These are phyloP conservation scores for Diadumene lineata DNA, from an alignment of 92 coral and sea anemone genomes.

Conservation along the genomic window DNA sequence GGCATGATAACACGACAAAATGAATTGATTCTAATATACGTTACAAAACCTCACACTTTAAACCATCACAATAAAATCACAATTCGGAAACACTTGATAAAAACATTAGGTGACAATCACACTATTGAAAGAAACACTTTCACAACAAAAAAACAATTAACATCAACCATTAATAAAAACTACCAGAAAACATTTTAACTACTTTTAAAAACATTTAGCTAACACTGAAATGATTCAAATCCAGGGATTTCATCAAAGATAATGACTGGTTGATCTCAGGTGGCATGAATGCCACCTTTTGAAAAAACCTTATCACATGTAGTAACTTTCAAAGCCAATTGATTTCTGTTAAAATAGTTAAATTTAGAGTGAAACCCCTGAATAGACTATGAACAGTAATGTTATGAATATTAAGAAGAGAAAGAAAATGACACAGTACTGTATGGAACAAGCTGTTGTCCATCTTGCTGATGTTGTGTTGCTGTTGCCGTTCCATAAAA, in stretches of 20 bases:
- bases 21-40: no score
- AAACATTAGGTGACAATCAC: no score
- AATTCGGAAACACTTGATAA: no score
- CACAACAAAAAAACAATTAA: no score
- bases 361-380: not conserved
- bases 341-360: not conserved
- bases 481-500: slow-evolving; percentile 84
- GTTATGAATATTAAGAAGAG: not conserved
- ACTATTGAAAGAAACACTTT: no score
- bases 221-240: not conserved
- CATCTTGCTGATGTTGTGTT: slow-evolving; percentile 72
- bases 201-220: not conserved
- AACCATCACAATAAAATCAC: no score
- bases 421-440: slow-evolving; percentile 61
- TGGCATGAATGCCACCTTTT: not conserved
- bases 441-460: slow-evolving; percentile 75
- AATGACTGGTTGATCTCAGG: not conserved
- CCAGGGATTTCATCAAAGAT: not conserved
- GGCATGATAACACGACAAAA: no score
- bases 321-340: not conserved
- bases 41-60: no score
- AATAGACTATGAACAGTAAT: not conserved
- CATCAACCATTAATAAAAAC: not conserved
- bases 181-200: no score
- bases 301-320: not conserved